Evolutionary conservation across 2,888 invertebrate genomes (phyloP).

Genomic region (Luperina nickerlii): DNA sequence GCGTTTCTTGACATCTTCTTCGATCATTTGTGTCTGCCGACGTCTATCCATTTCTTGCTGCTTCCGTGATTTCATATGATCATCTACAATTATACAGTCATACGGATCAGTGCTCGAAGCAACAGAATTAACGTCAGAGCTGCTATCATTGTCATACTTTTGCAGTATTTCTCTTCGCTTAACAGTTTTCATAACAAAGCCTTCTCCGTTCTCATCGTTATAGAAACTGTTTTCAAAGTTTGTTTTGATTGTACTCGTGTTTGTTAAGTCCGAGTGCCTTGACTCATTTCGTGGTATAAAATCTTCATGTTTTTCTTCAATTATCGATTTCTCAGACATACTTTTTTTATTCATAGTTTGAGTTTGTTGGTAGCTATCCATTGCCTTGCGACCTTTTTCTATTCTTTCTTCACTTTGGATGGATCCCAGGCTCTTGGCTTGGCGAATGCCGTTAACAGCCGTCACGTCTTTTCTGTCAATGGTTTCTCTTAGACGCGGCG

Average conservation of each 20-base stretch:
- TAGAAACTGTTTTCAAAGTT: constrained; percentile 92
- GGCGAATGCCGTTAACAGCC: constrained; percentile 84
- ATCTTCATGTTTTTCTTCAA: constrained; percentile 86
- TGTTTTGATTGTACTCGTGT: constrained; percentile 88
- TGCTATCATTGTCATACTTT: constrained; percentile 92
- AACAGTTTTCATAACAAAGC: constrained; percentile 93
- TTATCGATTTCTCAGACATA: constrained; percentile 85
- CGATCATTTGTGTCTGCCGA: constrained; percentile 82
- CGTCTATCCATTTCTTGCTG: constrained; percentile 88
- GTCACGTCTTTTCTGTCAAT: constrained; percentile 87
- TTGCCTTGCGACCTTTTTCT: constrained; percentile 77
- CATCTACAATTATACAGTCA: constrained; percentile 96
- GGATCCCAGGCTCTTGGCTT: constrained; percentile 87
- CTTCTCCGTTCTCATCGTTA: constrained; percentile 92
- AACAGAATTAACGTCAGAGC: constrained; percentile 92
- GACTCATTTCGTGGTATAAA: constrained; percentile 85
- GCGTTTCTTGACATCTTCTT: constrained; percentile 83
- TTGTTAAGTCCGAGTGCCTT: constrained; percentile 87
- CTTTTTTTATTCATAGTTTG: constrained; percentile 84
- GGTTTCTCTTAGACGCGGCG: constrained; percentile 82
- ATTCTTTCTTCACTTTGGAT: constrained; percentile 85
- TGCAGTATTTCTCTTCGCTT: constrained; percentile 93
- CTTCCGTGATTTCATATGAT: constrained; percentile 91
- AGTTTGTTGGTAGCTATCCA: constrained; percentile 78
- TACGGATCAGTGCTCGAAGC: constrained; percentile 93